These are phyloP conservation scores for Pollicipes pollicipes DNA, from an alignment of 1,140 invertebrate genomes.

Conservation along the genomic window DNA sequence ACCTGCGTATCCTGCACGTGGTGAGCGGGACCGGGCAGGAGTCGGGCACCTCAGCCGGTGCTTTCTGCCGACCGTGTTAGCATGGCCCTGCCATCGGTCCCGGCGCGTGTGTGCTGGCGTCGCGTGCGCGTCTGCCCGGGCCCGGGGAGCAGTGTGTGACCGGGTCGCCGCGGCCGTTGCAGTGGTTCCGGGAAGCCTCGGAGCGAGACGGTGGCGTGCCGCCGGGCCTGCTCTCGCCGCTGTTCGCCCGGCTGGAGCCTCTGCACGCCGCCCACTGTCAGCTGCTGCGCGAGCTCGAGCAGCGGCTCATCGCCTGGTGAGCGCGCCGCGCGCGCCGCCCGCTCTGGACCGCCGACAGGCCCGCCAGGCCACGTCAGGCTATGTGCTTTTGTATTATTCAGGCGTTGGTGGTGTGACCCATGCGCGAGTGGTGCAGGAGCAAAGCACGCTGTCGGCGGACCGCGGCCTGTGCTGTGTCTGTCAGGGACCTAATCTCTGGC, in stretches of 20 bases:
- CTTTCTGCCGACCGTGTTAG: too few relatives aligned
- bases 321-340: conserved; percentile 16
- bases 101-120: conserved; percentile 3
- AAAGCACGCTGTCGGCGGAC: conserved; percentile 2
- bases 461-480: background rate
- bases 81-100: too few relatives aligned
- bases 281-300: conserved; percentile 48
- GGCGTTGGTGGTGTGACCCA: too few relatives aligned
- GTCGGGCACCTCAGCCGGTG: too few relatives aligned
- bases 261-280: conserved; percentile 43
- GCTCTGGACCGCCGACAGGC: too few relatives aligned
- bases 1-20: conserved; percentile 74
- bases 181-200: conserved; percentile 52
- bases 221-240: conserved; percentile 29
- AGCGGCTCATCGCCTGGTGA: conserved; percentile 42
- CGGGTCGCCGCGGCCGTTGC: conserved; percentile 9
- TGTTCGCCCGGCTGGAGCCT: conserved; percentile 43
- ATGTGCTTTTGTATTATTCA: too few relatives aligned
- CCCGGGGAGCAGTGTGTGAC: too few relatives aligned
- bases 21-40: too few relatives aligned
- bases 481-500: too few relatives aligned
- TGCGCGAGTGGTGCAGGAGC: too few relatives aligned
- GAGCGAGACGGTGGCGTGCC: conserved; percentile 37
- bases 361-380: too few relatives aligned
- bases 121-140: background rate